Percentiles rank a stretch among this genome's conserved stretches.
These are phyloP conservation scores for Rhinolophus sinicus DNA, from an alignment of 2,113 vertebrate genomes.

Conservation along the genomic window DNA sequence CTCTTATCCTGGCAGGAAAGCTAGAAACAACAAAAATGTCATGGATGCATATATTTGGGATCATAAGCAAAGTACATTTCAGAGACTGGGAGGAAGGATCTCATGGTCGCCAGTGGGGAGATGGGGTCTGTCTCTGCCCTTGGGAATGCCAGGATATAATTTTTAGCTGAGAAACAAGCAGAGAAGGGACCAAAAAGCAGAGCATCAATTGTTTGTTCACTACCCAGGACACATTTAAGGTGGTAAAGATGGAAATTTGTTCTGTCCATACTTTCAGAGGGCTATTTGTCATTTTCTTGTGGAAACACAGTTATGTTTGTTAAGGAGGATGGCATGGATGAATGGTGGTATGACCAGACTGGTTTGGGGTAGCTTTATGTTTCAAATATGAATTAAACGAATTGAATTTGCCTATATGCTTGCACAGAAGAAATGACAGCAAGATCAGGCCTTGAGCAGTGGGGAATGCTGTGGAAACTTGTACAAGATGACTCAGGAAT, in stretches of 20 bases:
- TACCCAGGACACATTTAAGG: not conserved
- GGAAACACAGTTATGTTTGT: slow-evolving; percentile 70
- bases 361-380: not conserved
- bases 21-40: slow-evolving; percentile 9
- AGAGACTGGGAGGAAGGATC: slow-evolving; percentile 16
- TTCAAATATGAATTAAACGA: slow-evolving; percentile 44
- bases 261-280: slow-evolving; percentile 67
- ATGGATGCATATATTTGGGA: not conserved
- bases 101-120: not conserved
- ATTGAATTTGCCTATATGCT: not conserved
- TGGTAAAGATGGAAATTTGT: slow-evolving; percentile 67
- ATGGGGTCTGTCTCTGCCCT: not conserved
- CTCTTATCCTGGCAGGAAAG: not conserved
- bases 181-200: slow-evolving; percentile 18
- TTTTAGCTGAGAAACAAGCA: not conserved
- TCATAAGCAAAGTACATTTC: slow-evolving; percentile 24
- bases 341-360: slow-evolving; percentile 9
- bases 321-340: slow-evolving; percentile 56
- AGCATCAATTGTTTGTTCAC: slow-evolving; percentile 56
- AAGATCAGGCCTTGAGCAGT: not conserved
- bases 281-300: slow-evolving; percentile 73
- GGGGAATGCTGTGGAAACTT: not conserved
- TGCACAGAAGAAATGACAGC: not conserved
- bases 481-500: not conserved
- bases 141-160: not conserved